Conservation (phyloP, 2,888 invertebrate genomes). For the Stratiomys singularior region DNA sequence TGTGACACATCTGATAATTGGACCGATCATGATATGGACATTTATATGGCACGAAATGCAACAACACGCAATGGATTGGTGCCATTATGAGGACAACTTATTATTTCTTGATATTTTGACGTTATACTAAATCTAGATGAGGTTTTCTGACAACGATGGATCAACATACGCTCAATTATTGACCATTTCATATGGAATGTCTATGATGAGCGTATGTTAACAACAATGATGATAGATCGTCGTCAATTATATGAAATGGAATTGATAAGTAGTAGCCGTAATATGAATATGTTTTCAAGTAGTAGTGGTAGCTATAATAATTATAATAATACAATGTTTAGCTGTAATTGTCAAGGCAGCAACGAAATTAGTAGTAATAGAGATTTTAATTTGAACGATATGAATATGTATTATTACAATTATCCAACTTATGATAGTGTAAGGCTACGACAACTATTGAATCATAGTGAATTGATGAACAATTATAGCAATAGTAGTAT, state of each 20-base stretch:
- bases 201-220: slow-evolving; percentile 50
- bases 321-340: neutral
- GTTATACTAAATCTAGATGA: slow-evolving; percentile 66
- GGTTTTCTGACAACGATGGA: slow-evolving; percentile 64
- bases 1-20: slow-evolving; percentile 91
- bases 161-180: slow-evolving; percentile 56
- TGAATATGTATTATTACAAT: slow-evolving; percentile 32
- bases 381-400: neutral
- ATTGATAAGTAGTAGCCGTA: slow-evolving; percentile 50
- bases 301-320: slow-evolving; percentile 14
- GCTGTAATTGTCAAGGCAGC: neutral
- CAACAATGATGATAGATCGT: slow-evolving; percentile 23
- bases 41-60: slow-evolving; percentile 92
- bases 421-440: slow-evolving; percentile 56
- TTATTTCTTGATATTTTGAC: slow-evolving; percentile 66
- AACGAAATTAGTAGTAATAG: slow-evolving; percentile 4
- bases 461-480: slow-evolving; percentile 28
- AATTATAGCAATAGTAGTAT: slow-evolving; percentile 44
- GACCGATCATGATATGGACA: slow-evolving; percentile 96
- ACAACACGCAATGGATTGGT: slow-evolving; percentile 86
- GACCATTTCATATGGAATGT: slow-evolving; percentile 52
- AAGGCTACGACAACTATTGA: slow-evolving; percentile 45
- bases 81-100: slow-evolving; percentile 74
- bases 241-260: slow-evolving; percentile 48
- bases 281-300: slow-evolving; percentile 7